Conservation (phyloP, 1,140 invertebrate species). For the Heliconius hewitsoni region DNA sequence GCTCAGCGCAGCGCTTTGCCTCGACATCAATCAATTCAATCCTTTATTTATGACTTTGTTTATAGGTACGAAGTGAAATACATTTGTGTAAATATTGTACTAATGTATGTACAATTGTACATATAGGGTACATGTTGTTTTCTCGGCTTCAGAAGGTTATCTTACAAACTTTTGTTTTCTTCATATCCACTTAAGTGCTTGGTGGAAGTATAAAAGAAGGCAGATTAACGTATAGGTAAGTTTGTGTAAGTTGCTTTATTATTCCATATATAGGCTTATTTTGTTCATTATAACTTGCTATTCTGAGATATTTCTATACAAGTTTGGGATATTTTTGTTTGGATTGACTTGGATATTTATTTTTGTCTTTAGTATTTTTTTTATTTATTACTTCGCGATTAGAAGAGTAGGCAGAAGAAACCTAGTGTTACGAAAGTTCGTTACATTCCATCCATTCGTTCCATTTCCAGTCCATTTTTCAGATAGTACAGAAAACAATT, state of each 20-base stretch:
- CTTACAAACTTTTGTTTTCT: neutral
- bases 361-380: neutral
- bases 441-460: too few relatives aligned
- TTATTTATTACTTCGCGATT: too few relatives aligned
- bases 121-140: neutral
- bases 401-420: too few relatives aligned
- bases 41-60: too few relatives aligned
- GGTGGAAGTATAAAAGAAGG: neutral
- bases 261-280: conserved; percentile 9
- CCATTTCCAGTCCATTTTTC: too few relatives aligned
- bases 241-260: conserved; percentile 2
- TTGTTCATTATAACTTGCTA: conserved; percentile 1
- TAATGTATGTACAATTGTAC: too few relatives aligned
- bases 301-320: neutral
- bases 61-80: too few relatives aligned
- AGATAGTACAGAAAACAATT: too few relatives aligned
- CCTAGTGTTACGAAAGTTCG: too few relatives aligned
- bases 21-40: too few relatives aligned
- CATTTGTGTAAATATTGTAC: too few relatives aligned
- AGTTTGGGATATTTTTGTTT: neutral
- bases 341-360: neutral
- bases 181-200: conserved; percentile 12
- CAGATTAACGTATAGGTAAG: conserved; percentile 6
- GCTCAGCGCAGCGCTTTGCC: too few relatives aligned
- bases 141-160: neutral